Evolutionary conservation across 2,113 vertebrate genomes (phyloP).

Genomic region (Gopherus evgoodei): DNA sequence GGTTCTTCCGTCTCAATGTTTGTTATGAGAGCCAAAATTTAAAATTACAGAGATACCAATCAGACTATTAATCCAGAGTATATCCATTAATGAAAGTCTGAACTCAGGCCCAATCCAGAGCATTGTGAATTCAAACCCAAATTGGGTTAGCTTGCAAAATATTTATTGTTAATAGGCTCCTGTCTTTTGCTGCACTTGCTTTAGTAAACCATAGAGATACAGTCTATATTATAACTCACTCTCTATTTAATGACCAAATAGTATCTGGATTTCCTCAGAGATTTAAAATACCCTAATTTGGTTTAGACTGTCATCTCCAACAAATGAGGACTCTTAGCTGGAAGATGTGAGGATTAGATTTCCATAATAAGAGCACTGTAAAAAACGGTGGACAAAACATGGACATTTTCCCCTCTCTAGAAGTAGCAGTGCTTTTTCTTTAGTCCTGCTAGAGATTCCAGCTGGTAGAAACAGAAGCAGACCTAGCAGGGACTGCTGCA

Average conservation of each 20-base stretch:
- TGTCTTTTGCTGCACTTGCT: neutral
- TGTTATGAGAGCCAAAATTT: neutral
- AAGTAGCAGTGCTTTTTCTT: neutral
- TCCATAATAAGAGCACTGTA: neutral
- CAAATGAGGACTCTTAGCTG: neutral
- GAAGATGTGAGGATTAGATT: neutral
- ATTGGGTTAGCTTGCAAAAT: neutral
- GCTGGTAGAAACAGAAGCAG: neutral
- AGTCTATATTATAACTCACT: neutral
- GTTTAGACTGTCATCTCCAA: neutral
- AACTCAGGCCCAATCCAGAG: neutral
- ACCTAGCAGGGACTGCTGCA: neutral
- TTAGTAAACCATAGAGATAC: neutral
- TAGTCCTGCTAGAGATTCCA: neutral
- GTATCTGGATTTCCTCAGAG: neutral
- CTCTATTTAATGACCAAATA: neutral
- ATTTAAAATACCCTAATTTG: neutral
- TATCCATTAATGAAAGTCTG: neutral
- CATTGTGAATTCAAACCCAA: neutral
- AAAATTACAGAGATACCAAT: neutral
- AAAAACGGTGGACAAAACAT: neutral
- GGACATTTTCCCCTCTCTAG: neutral
- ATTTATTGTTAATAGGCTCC: neutral
- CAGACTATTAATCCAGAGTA: neutral
- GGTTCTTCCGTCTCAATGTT: neutral